phyloP scores from a whole-genome alignment of 2,888 invertebrate genomes.

The Drosophila flavopinicola region DNA sequence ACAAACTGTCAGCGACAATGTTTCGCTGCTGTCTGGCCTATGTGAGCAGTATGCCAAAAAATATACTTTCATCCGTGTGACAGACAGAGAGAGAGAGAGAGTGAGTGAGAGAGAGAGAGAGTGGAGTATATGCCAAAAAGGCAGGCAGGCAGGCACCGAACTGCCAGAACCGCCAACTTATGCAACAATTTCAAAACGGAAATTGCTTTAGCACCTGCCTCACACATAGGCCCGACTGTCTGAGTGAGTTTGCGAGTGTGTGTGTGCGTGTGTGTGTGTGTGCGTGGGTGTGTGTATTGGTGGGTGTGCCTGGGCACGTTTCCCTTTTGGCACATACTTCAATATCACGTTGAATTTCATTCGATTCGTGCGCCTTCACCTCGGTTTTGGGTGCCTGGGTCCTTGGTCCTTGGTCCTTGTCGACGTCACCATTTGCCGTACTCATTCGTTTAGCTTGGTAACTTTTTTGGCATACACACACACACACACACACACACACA shows the following conservation, averaged over 20 bases:
- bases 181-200: conserved; percentile 81
- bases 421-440: conserved; percentile 63
- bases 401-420: conserved; percentile 26
- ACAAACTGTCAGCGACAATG: conserved; percentile 72
- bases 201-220: conserved; percentile 81
- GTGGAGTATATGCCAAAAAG: conserved; percentile 47
- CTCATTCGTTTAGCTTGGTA: conserved; percentile 72
- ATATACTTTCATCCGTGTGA: conserved; percentile 14
- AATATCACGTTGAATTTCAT: conserved; percentile 79
- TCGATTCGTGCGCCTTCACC: conserved; percentile 62
- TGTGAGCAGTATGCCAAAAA: conserved; percentile 63
- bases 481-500: background rate
- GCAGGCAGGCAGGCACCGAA: conserved; percentile 35
- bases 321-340: conserved; percentile 80
- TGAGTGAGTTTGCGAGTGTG: conserved; percentile 22
- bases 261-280: conserved; percentile 18
- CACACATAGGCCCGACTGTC: conserved; percentile 28
- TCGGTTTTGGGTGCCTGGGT: conserved; percentile 16
- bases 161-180: conserved; percentile 71
- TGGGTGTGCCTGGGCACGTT: conserved; percentile 58
- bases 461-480: conserved; percentile 73
- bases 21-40: conserved; percentile 65
- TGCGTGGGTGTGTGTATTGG: conserved; percentile 12
- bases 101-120: background rate
- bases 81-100: background rate